Percentiles rank a stretch among this genome's conserved stretches.
phyloP scores from a whole-genome alignment of 92 coral and sea anemone genomes.

The Siderastrea radians region DNA sequence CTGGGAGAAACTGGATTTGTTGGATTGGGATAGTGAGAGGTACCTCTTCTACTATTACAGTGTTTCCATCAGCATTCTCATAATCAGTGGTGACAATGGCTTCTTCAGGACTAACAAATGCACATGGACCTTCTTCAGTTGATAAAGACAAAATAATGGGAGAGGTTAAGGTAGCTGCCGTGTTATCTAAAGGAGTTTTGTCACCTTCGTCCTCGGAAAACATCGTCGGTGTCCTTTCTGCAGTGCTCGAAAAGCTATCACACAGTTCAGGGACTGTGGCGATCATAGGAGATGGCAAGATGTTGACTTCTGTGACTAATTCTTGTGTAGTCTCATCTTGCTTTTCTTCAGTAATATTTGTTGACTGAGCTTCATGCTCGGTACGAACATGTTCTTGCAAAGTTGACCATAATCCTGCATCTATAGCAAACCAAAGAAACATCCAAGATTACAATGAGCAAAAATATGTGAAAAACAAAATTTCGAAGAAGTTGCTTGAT shows the following conservation, averaged over 20 bases:
- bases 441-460: background rate
- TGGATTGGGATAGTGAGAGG: conserved; percentile 31
- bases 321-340: background rate
- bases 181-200: background rate
- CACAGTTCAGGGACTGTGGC: background rate
- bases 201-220: background rate
- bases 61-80: background rate
- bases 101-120: conserved; percentile 22
- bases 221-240: background rate
- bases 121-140: background rate
- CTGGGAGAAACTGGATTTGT: conserved; percentile 12
- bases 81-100: conserved; percentile 5
- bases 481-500: background rate
- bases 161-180: conserved; percentile 5
- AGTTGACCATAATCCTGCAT: conserved; percentile 24
- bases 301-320: background rate
- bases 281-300: background rate
- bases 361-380: background rate
- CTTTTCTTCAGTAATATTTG: background rate
- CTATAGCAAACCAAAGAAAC: background rate
- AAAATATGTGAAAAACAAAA: background rate
- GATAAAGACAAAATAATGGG: conserved; percentile 32
- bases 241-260: background rate
- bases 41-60: conserved; percentile 1
- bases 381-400: background rate